Evolutionary conservation across 1,140 invertebrate species (phyloP).

Genomic region (Dreissena rostriformis): DNA sequence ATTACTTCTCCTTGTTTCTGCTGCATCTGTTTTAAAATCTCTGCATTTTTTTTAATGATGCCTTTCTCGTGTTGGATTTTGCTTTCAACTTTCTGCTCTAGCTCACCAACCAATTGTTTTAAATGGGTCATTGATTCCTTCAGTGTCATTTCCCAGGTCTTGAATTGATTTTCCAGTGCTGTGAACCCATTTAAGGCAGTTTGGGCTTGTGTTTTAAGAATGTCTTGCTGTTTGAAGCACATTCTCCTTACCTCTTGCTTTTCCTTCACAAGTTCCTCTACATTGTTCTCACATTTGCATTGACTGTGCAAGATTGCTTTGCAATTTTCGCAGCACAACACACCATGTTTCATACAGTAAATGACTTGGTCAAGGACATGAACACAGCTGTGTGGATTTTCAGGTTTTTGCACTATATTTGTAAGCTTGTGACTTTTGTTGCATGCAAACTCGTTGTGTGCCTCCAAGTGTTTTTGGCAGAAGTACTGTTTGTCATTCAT

Average conservation of each 20-base stretch:
- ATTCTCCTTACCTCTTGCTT: not conserved
- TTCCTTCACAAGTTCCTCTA: not conserved
- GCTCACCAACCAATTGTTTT: conserved; percentile 17
- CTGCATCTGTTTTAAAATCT: not conserved
- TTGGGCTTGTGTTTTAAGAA: too few relatives aligned
- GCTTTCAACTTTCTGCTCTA: conserved; percentile 3
- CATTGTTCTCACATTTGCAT: not conserved
- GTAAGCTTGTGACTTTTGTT: too few relatives aligned
- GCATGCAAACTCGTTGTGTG: not conserved
- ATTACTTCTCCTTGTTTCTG: not conserved
- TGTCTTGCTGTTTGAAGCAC: too few relatives aligned
- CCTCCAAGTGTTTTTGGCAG: not conserved
- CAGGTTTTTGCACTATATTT: too few relatives aligned
- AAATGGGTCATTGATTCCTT: not conserved
- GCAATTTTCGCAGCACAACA: conserved; percentile 22
- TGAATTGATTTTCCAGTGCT: too few relatives aligned
- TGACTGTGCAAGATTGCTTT: conserved; percentile 1
- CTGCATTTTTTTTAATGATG: conserved; percentile 6
- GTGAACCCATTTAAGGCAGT: too few relatives aligned
- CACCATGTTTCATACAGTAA: conserved; percentile 10
- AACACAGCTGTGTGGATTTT: too few relatives aligned
- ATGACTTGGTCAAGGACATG: not conserved
- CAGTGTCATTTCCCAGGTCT: not conserved
- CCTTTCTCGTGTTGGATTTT: conserved; percentile 6
- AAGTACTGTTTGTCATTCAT: conserved; percentile 2